Evolutionary conservation across 1,140 invertebrate genomes (phyloP), one percentile per base, ranked within the genome.

Genomic region (Oedothorax gibbosus): DNA sequence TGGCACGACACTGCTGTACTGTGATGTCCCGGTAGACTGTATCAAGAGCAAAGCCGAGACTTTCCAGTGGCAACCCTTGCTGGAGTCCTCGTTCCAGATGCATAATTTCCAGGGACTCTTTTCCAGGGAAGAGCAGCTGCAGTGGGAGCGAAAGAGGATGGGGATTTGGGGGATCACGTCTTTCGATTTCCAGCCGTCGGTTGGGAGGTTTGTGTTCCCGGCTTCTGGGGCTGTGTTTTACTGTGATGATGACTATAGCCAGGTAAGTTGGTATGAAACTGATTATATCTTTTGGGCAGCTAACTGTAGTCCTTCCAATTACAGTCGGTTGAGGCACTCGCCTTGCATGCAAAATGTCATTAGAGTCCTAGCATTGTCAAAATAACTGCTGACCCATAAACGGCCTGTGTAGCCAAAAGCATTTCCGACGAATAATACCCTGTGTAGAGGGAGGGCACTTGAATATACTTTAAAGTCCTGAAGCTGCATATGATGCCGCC

Each of bases 151-250:
- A 75, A 97, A 98, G 91, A 91, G 96, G 86, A 92, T 97, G 11
- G 93, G 95, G 0, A 95, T 95, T 0, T 97, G 96, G 93, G 98
- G 98, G 20, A 98, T 99, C 69, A 97, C 96, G 4, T 95, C 95
- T 12, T 99, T 98, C 89, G 96, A 98, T 89, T 91, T 97, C 65
- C 95, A 97, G 88, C 92, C 92, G 21, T 91, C 92, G 5, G 93
- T 94, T 72, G 96, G 96, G 21, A 94, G 95, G 88, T 93, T 99
- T 87, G 93, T 98, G 21, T 98, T 99, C 90, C 95, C 97, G 60
- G 95, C 96, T 85, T 94, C 94, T 0, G 95, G 95, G 87, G 95
- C 94, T 86, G 91, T 98, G 65, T 98, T 93, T 89, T 93, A 95
- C 86, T 96, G 95, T 90, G 89, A 93, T 78, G 95, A 96, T 89